phyloP scores from a whole-genome alignment of 1,140 invertebrate species.

The Trichogramma pretiosum region DNA sequence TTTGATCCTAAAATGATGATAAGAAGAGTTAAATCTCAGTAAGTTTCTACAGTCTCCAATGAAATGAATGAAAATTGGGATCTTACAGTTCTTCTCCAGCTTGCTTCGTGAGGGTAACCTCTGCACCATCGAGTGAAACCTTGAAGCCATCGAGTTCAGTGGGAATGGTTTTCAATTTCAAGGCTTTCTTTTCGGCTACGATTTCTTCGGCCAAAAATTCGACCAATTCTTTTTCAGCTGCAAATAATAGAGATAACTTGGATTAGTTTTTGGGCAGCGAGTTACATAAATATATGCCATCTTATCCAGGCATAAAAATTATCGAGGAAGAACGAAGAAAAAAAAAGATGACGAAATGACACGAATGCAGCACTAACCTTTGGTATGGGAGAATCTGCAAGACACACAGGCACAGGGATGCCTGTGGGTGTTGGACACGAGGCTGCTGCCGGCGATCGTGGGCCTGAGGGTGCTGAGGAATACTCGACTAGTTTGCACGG shows the following conservation, averaged over 20 bases:
- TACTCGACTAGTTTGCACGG: background rate
- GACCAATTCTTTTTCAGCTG: slow-evolving; percentile 76
- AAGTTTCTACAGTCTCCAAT: background rate
- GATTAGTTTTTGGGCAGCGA: background rate
- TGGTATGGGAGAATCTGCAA: slow-evolving; percentile 54
- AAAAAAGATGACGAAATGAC: slow-evolving; percentile 31
- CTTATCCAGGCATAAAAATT: background rate
- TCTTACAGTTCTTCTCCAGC: slow-evolving; percentile 65
- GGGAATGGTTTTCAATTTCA: slow-evolving; percentile 64
- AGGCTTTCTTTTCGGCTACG: slow-evolving; percentile 71
- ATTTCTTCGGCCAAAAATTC: slow-evolving; percentile 86
- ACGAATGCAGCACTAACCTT: slow-evolving; percentile 49
- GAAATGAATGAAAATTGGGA: slow-evolving; percentile 7
- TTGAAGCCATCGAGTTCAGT: slow-evolving; percentile 71
- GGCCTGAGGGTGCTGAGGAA: too few relatives aligned
- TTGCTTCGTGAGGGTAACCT: slow-evolving; percentile 63
- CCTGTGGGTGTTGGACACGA: slow-evolving; percentile 23
- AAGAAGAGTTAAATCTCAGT: too few relatives aligned
- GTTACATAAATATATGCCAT: background rate
- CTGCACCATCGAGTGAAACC: slow-evolving; percentile 64
- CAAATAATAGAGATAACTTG: slow-evolving; percentile 20
- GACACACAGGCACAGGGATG: slow-evolving; percentile 56
- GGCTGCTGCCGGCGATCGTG: too few relatives aligned
- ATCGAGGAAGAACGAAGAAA: background rate
- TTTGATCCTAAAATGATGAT: slow-evolving; percentile 55